These are phyloP conservation scores for Petroica traversi DNA, from an alignment of 2,113 vertebrate genomes.

Conservation along the genomic window DNA sequence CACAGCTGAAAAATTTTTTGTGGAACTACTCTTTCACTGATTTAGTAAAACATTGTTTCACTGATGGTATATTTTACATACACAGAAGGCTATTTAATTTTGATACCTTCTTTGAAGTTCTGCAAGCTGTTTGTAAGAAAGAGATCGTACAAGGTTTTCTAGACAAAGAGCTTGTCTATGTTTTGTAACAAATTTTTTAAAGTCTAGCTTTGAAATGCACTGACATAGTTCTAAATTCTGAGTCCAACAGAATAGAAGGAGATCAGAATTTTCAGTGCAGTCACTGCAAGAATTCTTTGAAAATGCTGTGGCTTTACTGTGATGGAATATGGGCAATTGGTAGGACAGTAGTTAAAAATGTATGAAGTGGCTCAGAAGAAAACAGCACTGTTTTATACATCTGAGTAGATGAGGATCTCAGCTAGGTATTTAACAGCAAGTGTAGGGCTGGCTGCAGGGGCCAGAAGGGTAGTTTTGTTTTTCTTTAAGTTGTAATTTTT, in stretches of 20 bases:
- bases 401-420: background rate
- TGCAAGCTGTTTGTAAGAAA: background rate
- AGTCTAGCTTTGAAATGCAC: background rate
- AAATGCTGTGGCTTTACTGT: background rate
- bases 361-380: background rate
- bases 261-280: background rate
- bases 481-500: background rate
- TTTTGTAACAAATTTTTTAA: background rate
- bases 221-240: background rate
- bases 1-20: constrained; percentile 12
- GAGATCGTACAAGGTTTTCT: background rate
- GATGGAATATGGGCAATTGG: background rate
- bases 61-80: constrained; percentile 14
- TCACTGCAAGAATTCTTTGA: background rate
- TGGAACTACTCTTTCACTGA: constrained; percentile 26
- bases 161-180: background rate
- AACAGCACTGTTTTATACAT: background rate
- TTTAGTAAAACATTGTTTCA: constrained; percentile 21
- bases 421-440: background rate
- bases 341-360: background rate
- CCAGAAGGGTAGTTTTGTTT: background rate
- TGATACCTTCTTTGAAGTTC: constrained; percentile 29
- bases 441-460: background rate
- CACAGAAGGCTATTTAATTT: constrained; percentile 19
- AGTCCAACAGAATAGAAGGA: background rate